Conservation (phyloP, 2,113 vertebrate genomes). For the Rutilus rutilus region DNA sequence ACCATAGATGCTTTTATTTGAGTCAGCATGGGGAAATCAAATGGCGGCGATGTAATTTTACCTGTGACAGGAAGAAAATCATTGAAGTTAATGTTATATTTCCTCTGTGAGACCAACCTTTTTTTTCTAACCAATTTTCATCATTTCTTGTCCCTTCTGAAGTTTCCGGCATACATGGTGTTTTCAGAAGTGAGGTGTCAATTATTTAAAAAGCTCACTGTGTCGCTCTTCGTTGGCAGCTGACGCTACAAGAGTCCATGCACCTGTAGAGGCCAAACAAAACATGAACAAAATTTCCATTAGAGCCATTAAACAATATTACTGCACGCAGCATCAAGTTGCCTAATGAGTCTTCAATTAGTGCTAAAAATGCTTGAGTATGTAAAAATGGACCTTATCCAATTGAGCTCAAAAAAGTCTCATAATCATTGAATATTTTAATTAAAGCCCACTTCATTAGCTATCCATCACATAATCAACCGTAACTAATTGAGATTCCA, state of each 20-base stretch:
- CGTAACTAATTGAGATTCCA: slow-evolving; percentile 44
- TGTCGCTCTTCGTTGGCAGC: neutral
- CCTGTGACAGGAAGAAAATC: slow-evolving; percentile 39
- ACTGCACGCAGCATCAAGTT: slow-evolving; percentile 58
- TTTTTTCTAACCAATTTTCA: neutral
- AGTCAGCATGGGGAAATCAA: slow-evolving; percentile 59
- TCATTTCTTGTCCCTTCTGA: neutral
- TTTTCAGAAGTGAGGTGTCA: slow-evolving; percentile 12
- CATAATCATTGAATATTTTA: slow-evolving; percentile 56
- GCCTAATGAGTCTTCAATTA: slow-evolving; percentile 63
- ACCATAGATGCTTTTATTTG: slow-evolving; percentile 44
- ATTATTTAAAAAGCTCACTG: slow-evolving; percentile 32
- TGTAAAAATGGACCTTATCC: slow-evolving; percentile 55
- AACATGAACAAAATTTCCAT: slow-evolving; percentile 39
- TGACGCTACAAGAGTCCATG: neutral
- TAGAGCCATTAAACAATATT: slow-evolving; percentile 64
- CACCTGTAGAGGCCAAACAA: slow-evolving; percentile 18
- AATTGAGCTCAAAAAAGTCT: slow-evolving; percentile 55
- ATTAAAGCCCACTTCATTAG: slow-evolving; percentile 57
- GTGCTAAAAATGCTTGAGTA: slow-evolving; percentile 58
- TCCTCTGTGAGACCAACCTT: slow-evolving; percentile 7
- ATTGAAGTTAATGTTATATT: slow-evolving; percentile 44
- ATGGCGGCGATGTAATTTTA: slow-evolving; percentile 46
- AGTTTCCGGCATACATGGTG: neutral
- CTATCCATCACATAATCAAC: slow-evolving; percentile 55